Evolutionary conservation across 2,888 invertebrate genomes (phyloP).

Genomic region (Meteorus colon): DNA sequence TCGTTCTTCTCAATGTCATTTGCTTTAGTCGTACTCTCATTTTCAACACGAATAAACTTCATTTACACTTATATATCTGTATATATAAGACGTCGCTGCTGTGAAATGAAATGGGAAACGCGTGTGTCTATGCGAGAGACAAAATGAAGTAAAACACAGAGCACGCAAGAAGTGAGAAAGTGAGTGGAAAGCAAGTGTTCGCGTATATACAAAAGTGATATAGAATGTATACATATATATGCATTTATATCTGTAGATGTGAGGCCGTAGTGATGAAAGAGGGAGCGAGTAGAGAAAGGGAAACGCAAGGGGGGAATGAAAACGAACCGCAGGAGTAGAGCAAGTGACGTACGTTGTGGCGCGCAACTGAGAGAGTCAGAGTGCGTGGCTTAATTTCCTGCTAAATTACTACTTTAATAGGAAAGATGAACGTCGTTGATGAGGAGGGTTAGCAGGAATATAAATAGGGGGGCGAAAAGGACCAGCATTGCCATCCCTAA

Average conservation of each 20-base stretch:
- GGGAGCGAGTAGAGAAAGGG: slow-evolving; percentile 34
- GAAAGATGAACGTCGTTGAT: slow-evolving; percentile 74
- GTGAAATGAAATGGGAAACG: slow-evolving; percentile 38
- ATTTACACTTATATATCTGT: neutral
- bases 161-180: slow-evolving; percentile 43
- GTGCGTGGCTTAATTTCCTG: slow-evolving; percentile 74
- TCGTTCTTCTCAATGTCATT: neutral
- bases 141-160: slow-evolving; percentile 46
- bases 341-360: slow-evolving; percentile 59
- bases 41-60: slow-evolving; percentile 31
- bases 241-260: neutral
- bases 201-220: slow-evolving; percentile 18
- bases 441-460: slow-evolving; percentile 73
- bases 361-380: slow-evolving; percentile 59
- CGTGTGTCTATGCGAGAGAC: slow-evolving; percentile 16
- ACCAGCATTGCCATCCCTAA: slow-evolving; percentile 48
- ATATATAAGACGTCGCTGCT: slow-evolving; percentile 32
- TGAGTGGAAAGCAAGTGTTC: slow-evolving; percentile 18
- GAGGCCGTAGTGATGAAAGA: slow-evolving; percentile 36
- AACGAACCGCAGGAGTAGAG: slow-evolving; percentile 57
- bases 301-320: slow-evolving; percentile 23
- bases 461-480: slow-evolving; percentile 69
- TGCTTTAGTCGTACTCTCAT: neutral
- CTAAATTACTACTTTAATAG: slow-evolving; percentile 74
- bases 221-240: neutral